Conservation (phyloP, 1,140 invertebrate genomes). For the Sycobia sp. region DNA sequence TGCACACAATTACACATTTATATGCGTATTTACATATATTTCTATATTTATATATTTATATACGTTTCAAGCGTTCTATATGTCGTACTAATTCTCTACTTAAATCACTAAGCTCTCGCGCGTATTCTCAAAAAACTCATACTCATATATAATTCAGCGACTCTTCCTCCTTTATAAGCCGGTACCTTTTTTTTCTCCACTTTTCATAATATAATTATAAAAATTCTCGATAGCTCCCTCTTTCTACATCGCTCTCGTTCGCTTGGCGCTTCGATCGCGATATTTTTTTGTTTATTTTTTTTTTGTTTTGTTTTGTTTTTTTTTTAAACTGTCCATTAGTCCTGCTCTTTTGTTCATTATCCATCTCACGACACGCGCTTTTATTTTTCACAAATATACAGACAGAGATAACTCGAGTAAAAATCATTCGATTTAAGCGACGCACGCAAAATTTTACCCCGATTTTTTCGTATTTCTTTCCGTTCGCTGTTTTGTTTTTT, state of each 20-base stretch:
- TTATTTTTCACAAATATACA: slow-evolving; percentile 40
- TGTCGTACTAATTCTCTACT: slow-evolving; percentile 53
- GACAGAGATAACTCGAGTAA: slow-evolving; percentile 39
- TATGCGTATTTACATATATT: slow-evolving; percentile 39
- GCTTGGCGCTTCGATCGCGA: background rate
- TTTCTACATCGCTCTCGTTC: background rate
- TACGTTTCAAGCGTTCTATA: slow-evolving; percentile 57
- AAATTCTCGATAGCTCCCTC: too few relatives aligned
- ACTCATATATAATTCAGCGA: slow-evolving; percentile 24
- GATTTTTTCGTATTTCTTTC: too few relatives aligned
- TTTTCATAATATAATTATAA: too few relatives aligned
- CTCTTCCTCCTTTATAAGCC: slow-evolving; percentile 3
- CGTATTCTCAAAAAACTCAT: slow-evolving; percentile 34
- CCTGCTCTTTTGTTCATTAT: background rate
- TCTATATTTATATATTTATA: slow-evolving; percentile 42
- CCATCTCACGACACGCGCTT: too few relatives aligned
- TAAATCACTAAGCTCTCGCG: slow-evolving; percentile 38
- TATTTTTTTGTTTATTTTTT: background rate
- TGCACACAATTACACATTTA: too few relatives aligned
- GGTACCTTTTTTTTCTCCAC: slow-evolving; percentile 3
- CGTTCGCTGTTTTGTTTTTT: too few relatives aligned
- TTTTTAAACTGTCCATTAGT: background rate
- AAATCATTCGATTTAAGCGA: slow-evolving; percentile 45
- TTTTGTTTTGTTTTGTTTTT: background rate
- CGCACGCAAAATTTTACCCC: slow-evolving; percentile 41